phyloP scores from a whole-genome alignment of 2,888 invertebrate species.

The Diaperis boleti region DNA sequence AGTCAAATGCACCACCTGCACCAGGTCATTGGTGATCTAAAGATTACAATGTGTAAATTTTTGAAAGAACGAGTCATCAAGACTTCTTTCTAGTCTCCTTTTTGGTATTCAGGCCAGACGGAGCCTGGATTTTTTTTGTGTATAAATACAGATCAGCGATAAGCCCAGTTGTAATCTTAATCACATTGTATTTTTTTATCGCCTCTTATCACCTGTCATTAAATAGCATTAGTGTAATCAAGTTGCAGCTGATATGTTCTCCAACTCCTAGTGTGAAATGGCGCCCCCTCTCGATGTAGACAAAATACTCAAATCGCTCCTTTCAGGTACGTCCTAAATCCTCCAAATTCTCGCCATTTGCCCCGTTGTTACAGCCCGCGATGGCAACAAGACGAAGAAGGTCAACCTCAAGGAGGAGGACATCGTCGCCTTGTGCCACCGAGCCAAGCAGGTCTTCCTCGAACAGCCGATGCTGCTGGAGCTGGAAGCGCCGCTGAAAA shows the following conservation, averaged over 20 bases:
- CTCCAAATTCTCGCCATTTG: too few species aligned
- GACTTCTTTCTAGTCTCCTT: too few species aligned
- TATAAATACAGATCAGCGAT: slow-evolving; percentile 25
- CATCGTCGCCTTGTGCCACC: slow-evolving; percentile 56
- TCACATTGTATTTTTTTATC: slow-evolving; percentile 27
- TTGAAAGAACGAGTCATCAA: too few species aligned
- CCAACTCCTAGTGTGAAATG: slow-evolving; percentile 6
- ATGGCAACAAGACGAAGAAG: slow-evolving; percentile 50
- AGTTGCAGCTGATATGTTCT: slow-evolving; percentile 5
- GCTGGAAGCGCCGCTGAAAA: slow-evolving; percentile 60
- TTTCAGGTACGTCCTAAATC: slow-evolving; percentile 52
- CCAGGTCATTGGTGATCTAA: too few species aligned
- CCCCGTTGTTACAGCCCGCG: slow-evolving; percentile 27
- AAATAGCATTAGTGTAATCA: neutral
- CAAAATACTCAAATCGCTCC: slow-evolving; percentile 51
- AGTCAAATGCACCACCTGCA: too few species aligned
- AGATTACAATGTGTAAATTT: too few species aligned
- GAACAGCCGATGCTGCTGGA: slow-evolving; percentile 60
- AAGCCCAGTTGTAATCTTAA: slow-evolving; percentile 6
- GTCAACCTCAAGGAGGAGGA: slow-evolving; percentile 54
- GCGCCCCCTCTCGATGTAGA: slow-evolving; percentile 47
- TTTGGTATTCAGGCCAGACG: too few species aligned
- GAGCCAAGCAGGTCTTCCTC: slow-evolving; percentile 56
- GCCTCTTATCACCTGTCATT: slow-evolving; percentile 1
- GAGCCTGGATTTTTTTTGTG: too few species aligned